Evolutionary conservation across 2,797 vertebrate species (phyloP).

Genomic region (Melanotaenia pygmaea): DNA sequence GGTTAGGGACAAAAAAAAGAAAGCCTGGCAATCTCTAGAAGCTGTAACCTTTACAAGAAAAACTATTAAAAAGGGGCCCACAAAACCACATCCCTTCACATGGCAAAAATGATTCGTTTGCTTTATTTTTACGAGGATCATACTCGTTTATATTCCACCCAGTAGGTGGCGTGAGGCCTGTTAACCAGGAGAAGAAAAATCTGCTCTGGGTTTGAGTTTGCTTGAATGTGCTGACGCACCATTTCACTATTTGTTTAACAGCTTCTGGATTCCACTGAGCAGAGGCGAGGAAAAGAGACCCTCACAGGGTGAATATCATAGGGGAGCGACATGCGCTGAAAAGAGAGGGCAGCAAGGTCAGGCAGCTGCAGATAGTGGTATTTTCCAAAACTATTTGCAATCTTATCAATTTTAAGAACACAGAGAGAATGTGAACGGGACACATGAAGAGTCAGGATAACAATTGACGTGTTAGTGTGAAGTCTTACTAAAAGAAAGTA

Average conservation of each 20-base stretch:
- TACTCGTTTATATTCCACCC: constrained; percentile 62
- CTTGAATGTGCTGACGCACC: constrained; percentile 81
- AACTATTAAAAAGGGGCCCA: constrained; percentile 4
- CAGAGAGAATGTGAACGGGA: neutral
- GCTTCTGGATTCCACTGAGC: constrained; percentile 79
- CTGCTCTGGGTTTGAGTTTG: constrained; percentile 60
- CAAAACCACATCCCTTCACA: constrained; percentile 19
- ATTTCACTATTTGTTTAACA: constrained; percentile 81
- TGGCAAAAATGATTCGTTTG: constrained; percentile 11
- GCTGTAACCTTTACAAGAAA: constrained; percentile 2
- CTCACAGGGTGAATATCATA: constrained; percentile 60
- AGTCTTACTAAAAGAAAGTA: constrained; percentile 3
- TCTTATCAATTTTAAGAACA: constrained; percentile 33
- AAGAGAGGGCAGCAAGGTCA: constrained; percentile 49
- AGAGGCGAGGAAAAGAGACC: constrained; percentile 65
- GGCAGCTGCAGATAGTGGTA: constrained; percentile 26
- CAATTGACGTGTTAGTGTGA: neutral
- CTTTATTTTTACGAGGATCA: constrained; percentile 34
- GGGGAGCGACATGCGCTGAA: constrained; percentile 34
- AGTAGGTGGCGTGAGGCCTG: constrained; percentile 71
- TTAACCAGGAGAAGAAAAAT: constrained; percentile 39
- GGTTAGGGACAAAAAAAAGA: neutral
- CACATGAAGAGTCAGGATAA: constrained; percentile 3
- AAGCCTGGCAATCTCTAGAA: neutral
- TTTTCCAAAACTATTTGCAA: constrained; percentile 26